Evolutionary conservation across 2,113 vertebrate species (phyloP).

Genomic region (Mustela nigripes): DNA sequence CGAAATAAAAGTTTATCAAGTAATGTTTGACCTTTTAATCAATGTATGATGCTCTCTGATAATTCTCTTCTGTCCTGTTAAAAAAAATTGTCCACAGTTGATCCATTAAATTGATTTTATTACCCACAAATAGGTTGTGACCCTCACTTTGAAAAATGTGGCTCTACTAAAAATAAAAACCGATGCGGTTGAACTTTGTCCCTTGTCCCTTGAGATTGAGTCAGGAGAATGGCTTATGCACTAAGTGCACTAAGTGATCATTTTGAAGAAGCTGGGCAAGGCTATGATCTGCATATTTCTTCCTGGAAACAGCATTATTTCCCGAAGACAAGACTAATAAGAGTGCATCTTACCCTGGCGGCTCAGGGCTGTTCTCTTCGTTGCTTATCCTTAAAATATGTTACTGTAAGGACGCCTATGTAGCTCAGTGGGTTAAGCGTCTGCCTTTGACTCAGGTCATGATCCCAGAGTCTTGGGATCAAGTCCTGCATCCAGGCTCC

Average conservation of each 20-base stretch:
- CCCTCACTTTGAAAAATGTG: background rate
- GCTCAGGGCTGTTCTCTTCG: background rate
- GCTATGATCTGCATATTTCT: background rate
- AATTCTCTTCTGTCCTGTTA: background rate
- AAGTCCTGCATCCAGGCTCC: no score
- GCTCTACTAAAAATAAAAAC: background rate
- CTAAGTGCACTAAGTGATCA: background rate
- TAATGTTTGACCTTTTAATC: background rate
- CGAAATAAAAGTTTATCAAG: background rate
- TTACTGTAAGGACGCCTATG: background rate
- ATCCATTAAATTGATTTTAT: constrained; percentile 14
- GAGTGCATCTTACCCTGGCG: background rate
- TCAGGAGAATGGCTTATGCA: background rate
- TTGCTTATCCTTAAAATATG: background rate
- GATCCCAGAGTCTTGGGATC: no score
- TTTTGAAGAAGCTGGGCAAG: background rate
- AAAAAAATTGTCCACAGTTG: background rate
- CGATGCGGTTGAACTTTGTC: background rate
- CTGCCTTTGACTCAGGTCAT: no score
- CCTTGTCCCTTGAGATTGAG: background rate
- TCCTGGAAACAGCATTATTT: background rate
- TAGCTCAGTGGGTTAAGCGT: no score
- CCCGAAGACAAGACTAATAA: background rate
- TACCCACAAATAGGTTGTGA: background rate
- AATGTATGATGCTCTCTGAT: background rate